Conservation (phyloP, 2,797 vertebrate species). For the Denticeps clupeoides region DNA sequence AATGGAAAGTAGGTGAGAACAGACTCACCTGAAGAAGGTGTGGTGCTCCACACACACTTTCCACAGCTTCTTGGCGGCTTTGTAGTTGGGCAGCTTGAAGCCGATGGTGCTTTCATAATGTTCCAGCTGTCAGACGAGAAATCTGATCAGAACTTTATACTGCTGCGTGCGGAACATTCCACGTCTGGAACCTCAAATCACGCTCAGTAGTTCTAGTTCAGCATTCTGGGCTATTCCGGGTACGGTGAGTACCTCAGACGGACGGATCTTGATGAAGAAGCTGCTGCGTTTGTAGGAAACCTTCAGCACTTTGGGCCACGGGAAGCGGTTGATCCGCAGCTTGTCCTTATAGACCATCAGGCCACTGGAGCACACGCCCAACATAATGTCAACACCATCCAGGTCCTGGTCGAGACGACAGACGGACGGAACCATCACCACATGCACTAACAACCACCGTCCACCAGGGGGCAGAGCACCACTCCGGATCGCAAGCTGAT, state of each 20-base stretch:
- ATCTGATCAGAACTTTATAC: no score
- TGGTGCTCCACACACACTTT: slow-evolving; percentile 85
- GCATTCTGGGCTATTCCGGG: background rate
- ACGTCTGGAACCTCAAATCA: no score
- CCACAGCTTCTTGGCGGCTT: slow-evolving; percentile 79
- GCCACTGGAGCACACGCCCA: slow-evolving; percentile 80
- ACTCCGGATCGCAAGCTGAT: background rate
- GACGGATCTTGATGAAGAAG: slow-evolving; percentile 83
- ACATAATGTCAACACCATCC: slow-evolving; percentile 78
- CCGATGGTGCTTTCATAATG: slow-evolving; percentile 81
- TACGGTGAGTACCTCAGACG: slow-evolving; percentile 62
- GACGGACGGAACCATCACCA: background rate
- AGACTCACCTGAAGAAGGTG: slow-evolving; percentile 74
- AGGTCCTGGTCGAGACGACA: slow-evolving; percentile 57
- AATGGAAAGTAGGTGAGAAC: background rate
- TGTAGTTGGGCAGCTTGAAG: slow-evolving; percentile 80
- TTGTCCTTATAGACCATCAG: slow-evolving; percentile 85
- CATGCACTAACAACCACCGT: background rate
- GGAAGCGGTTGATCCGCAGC: slow-evolving; percentile 81
- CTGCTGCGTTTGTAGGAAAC: slow-evolving; percentile 85
- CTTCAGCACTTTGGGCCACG: slow-evolving; percentile 84
- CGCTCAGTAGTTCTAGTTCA: no score
- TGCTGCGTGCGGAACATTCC: no score
- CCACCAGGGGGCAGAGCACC: slow-evolving; percentile 31
- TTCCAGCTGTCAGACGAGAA: slow-evolving; percentile 66